A percentile compares a stretch with the other conserved stretches of the same genome.
phyloP scores from a whole-genome alignment of 2,797 vertebrate species.

The Sebastes glaucus region DNA sequence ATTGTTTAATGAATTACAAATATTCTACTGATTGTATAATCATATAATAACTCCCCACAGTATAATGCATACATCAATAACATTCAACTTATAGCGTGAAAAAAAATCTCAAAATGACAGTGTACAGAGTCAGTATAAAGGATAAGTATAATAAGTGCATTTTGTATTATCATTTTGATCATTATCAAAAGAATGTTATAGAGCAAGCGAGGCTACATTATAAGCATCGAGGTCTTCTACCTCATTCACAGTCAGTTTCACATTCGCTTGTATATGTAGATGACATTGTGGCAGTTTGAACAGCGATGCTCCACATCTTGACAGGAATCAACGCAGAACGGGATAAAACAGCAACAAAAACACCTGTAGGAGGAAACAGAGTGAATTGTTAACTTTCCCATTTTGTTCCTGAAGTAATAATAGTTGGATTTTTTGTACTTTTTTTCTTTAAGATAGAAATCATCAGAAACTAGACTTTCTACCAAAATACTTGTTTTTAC shows the following conservation, averaged over 20 bases:
- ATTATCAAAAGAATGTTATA: not conserved
- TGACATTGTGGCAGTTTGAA: conserved; percentile 64
- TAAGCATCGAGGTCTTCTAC: not conserved
- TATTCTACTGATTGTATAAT: not conserved
- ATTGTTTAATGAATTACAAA: not conserved
- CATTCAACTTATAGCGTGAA: not conserved
- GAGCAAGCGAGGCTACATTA: not conserved
- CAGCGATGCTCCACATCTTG: conserved; percentile 81
- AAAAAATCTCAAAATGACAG: not conserved
- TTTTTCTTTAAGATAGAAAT: not conserved
- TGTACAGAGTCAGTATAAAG: accelerated
- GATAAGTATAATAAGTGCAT: not conserved
- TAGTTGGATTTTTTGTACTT: not conserved
- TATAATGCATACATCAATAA: not conserved
- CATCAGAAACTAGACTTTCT: not conserved
- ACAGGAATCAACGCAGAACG: conserved; percentile 80
- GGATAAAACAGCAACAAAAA: conserved; percentile 77
- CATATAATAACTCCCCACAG: not conserved
- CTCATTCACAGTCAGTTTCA: conserved; percentile 15
- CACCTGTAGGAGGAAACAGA: conserved; percentile 58
- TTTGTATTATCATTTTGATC: not conserved
- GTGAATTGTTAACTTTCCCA: not conserved
- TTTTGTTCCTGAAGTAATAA: not conserved
- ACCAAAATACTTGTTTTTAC: conserved; percentile 42
- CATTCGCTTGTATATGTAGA: conserved; percentile 72